phyloP scores from a whole-genome alignment of 1,140 invertebrate species.

The Lasioglossum albipes region DNA sequence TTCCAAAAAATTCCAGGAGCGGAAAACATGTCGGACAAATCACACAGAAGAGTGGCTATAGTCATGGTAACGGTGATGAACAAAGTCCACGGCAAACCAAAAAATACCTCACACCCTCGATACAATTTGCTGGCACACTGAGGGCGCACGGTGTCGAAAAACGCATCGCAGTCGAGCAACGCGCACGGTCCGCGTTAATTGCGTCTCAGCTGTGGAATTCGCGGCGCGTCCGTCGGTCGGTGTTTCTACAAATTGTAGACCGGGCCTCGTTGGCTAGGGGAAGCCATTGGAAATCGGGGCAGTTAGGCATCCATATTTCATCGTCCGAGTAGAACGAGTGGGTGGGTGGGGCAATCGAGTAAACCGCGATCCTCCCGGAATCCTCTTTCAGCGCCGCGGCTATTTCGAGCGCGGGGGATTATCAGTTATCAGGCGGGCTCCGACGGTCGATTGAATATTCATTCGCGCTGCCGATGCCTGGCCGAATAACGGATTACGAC shows the following conservation, averaged over 20 bases:
- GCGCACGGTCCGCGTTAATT: no score
- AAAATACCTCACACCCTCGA: no score
- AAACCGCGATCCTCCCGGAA: constrained; percentile 1
- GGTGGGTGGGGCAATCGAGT: not conserved
- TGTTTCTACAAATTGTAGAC: not conserved
- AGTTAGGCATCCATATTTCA: not conserved
- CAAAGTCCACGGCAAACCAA: no score
- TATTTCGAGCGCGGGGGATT: constrained; percentile 7
- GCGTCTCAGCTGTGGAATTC: no score
- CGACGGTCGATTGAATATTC: constrained; percentile 13
- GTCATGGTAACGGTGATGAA: no score
- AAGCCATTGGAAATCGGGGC: not conserved
- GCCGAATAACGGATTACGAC: not conserved
- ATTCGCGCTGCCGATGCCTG: not conserved
- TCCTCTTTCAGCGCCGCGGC: not conserved
- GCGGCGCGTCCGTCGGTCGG: no score
- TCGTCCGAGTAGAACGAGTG: not conserved
- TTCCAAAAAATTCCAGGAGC: no score
- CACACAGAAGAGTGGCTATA: no score
- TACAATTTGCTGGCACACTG: no score
- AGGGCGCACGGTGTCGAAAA: no score
- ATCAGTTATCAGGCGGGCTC: constrained; percentile 9
- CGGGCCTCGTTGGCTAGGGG: not conserved
- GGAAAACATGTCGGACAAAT: no score
- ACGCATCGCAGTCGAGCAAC: no score